These are phyloP conservation scores for Crotalus horridus DNA, from an alignment of 2,113 vertebrate species.

Conservation along the genomic window DNA sequence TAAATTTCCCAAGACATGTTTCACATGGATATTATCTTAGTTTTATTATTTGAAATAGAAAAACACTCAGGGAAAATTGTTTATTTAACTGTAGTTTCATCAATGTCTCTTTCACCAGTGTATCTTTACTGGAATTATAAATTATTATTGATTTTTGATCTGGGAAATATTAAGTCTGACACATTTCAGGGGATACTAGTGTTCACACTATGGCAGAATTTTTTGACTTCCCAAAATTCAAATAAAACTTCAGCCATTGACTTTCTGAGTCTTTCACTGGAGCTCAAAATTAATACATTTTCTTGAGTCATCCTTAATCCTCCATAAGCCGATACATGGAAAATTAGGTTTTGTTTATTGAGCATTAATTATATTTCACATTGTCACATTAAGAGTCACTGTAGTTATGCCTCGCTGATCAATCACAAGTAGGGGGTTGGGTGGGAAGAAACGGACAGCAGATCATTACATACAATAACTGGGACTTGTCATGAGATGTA, in stretches of 20 bases:
- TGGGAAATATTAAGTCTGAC: neutral
- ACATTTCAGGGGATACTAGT: neutral
- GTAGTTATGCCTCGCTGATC: rapidly evolving
- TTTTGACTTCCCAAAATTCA: neutral
- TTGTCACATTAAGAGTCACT: neutral
- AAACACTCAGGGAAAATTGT: neutral
- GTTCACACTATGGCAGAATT: neutral
- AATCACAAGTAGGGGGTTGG: rapidly evolving
- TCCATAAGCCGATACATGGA: neutral
- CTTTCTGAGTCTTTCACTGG: neutral
- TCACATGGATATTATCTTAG: neutral
- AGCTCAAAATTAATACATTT: conserved; percentile 30
- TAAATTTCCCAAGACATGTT: neutral
- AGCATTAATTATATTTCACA: conserved; percentile 5
- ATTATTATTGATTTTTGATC: neutral
- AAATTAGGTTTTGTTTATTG: conserved; percentile 17
- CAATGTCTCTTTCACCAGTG: neutral
- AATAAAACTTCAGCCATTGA: neutral
- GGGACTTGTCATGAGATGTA: neutral
- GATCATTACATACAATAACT: neutral
- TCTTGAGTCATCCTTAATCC: conserved; percentile 3
- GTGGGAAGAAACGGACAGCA: neutral
- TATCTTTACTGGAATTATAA: neutral
- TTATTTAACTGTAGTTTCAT: neutral
- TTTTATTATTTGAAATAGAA: neutral